Percentiles rank a stretch among this genome's conserved stretches.
Evolutionary conservation across 1,140 invertebrate genomes (phyloP).

Genomic region (Dysdera silvatica): DNA sequence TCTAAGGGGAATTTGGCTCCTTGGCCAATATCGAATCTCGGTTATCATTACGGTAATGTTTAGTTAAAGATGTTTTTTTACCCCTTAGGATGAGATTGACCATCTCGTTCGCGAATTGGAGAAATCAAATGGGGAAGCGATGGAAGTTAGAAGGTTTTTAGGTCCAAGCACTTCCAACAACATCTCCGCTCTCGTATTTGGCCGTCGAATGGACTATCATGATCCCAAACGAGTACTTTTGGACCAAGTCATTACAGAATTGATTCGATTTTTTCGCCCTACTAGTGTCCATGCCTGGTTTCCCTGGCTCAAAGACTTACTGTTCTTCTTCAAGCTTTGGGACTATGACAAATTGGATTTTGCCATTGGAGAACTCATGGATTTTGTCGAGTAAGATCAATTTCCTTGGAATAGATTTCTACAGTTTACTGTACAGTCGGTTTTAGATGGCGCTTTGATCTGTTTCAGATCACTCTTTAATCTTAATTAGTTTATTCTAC

Average conservation of each 20-base stretch:
- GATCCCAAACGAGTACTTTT: constrained; percentile 56
- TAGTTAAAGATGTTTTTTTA: too few relatives aligned
- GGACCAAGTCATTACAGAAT: constrained; percentile 58
- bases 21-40: too few relatives aligned
- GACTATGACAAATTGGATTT: constrained; percentile 23
- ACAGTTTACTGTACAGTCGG: too few relatives aligned
- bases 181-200: constrained; percentile 77
- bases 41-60: too few relatives aligned
- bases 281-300: constrained; percentile 27
- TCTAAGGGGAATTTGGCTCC: too few relatives aligned
- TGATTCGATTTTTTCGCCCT: constrained; percentile 41
- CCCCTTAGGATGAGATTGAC: not conserved
- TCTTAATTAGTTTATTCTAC: too few relatives aligned
- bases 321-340: constrained; percentile 20
- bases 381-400: constrained; percentile 18
- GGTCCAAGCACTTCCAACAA: constrained; percentile 52
- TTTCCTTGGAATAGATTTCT: not conserved
- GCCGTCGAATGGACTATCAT: constrained; percentile 52
- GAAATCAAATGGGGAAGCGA: not conserved
- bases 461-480: too few relatives aligned
- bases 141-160: not conserved
- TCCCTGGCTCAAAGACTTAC: constrained; percentile 37
- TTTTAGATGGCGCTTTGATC: too few relatives aligned
- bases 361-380: constrained; percentile 17
- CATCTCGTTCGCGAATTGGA: not conserved